Percentiles rank a stretch among this genome's conserved stretches.
phyloP scores from a whole-genome alignment of 2,888 invertebrate genomes.

The Spisula solida region DNA sequence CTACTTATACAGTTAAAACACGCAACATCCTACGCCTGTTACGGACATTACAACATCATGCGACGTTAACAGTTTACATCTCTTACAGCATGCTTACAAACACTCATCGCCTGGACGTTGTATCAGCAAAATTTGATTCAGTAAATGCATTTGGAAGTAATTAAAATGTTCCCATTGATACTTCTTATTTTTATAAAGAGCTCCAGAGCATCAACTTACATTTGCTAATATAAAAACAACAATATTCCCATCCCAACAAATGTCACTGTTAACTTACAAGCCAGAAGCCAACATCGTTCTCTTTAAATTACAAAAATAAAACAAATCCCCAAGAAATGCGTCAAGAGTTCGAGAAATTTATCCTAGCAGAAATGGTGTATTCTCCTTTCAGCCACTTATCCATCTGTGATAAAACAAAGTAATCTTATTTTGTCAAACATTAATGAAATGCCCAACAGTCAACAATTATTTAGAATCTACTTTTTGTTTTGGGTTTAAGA shows the following conservation, averaged over 20 bases:
- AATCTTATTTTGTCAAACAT: too few species aligned
- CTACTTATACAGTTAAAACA: too few species aligned
- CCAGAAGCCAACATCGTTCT: background rate
- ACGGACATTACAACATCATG: too few species aligned
- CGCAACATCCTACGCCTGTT: too few species aligned
- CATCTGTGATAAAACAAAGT: too few species aligned
- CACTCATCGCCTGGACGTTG: too few species aligned
- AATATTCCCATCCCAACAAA: background rate
- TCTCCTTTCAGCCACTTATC: too few species aligned
- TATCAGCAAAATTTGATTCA: background rate
- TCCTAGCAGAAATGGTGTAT: too few species aligned
- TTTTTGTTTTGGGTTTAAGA: slow-evolving; percentile 41
- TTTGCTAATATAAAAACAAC: background rate
- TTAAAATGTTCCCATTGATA: background rate
- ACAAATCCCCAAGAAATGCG: background rate
- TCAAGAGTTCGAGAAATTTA: background rate
- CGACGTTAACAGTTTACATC: too few species aligned
- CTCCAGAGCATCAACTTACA: background rate
- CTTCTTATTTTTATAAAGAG: background rate
- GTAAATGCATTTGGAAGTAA: background rate
- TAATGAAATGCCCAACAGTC: too few species aligned
- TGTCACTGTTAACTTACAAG: background rate
- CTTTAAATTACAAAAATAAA: background rate
- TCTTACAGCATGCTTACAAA: too few species aligned
- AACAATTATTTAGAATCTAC: too few species aligned